Percentiles rank a stretch among this genome's conserved stretches.
Conservation (phyloP, 2,113 vertebrate species). For the Spermophilus dauricus region DNA sequence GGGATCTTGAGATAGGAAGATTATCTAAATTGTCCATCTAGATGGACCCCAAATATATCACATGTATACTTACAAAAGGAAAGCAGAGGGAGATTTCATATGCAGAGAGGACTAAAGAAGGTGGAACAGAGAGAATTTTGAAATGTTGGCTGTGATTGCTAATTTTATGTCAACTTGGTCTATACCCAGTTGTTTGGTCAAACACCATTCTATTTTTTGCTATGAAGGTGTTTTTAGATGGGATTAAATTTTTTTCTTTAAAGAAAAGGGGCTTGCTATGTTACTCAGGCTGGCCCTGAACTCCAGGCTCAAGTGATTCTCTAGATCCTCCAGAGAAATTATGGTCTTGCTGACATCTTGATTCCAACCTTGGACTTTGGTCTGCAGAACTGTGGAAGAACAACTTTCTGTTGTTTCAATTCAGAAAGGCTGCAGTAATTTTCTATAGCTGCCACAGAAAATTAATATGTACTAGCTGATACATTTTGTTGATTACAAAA, state of each 20-base stretch:
- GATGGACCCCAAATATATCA: background rate
- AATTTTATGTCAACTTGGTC: background rate
- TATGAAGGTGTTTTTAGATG: background rate
- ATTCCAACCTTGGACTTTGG: background rate
- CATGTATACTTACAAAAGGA: background rate
- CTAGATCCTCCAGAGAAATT: background rate
- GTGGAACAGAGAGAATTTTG: background rate
- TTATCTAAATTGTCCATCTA: background rate
- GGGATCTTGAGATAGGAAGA: background rate
- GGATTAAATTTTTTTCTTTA: too few relatives aligned
- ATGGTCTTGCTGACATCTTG: background rate
- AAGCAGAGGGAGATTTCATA: background rate
- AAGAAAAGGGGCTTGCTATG: too few relatives aligned
- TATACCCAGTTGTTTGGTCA: background rate
- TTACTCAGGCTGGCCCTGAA: too few relatives aligned
- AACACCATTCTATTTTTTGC: background rate
- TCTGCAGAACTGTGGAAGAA: too few relatives aligned
- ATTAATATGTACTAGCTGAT: background rate
- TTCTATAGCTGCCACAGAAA: background rate
- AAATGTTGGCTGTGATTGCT: background rate
- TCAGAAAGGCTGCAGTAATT: background rate
- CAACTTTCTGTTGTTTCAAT: background rate
- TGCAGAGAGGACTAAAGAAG: background rate
- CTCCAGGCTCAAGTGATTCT: background rate
- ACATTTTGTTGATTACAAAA: background rate